Percentiles rank a stretch among this genome's conserved stretches.
Conservation (phyloP, 2,888 invertebrate species). For the Ommatoiulus sabulosus region DNA sequence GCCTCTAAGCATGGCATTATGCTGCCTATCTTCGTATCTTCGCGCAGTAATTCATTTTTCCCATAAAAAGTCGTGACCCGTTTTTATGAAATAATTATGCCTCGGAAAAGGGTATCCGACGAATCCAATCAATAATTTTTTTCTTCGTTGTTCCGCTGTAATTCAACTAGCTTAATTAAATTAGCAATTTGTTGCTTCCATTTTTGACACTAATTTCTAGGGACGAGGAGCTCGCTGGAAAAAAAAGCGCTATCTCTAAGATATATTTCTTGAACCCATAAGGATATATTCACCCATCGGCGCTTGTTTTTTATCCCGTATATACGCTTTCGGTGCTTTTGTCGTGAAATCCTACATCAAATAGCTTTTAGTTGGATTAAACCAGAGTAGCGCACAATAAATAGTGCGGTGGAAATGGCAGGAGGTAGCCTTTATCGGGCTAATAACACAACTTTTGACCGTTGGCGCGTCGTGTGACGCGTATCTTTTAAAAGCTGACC, state of each 20-base stretch:
- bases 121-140: slow-evolving; percentile 28
- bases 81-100: slow-evolving; percentile 23
- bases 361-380: slow-evolving; percentile 34
- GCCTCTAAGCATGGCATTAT: background rate
- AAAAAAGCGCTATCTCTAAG: background rate
- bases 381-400: background rate
- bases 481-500: background rate
- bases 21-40: background rate
- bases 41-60: background rate
- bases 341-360: slow-evolving; percentile 24
- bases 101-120: background rate
- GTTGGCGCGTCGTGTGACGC: background rate
- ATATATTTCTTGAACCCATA: background rate
- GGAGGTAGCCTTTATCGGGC: slow-evolving; percentile 13
- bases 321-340: slow-evolving; percentile 34
- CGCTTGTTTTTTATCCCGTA: slow-evolving; percentile 11
- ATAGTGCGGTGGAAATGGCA: background rate
- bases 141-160: background rate
- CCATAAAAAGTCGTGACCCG: background rate
- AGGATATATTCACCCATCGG: background rate
- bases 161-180: slow-evolving; percentile 27
- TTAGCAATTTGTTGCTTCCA: slow-evolving; percentile 21
- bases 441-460: slow-evolving; percentile 14
- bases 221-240: background rate
- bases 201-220: slow-evolving; percentile 20